Evolutionary conservation across 2,113 vertebrate species (phyloP).

Genomic region (Melospiza melodia): DNA sequence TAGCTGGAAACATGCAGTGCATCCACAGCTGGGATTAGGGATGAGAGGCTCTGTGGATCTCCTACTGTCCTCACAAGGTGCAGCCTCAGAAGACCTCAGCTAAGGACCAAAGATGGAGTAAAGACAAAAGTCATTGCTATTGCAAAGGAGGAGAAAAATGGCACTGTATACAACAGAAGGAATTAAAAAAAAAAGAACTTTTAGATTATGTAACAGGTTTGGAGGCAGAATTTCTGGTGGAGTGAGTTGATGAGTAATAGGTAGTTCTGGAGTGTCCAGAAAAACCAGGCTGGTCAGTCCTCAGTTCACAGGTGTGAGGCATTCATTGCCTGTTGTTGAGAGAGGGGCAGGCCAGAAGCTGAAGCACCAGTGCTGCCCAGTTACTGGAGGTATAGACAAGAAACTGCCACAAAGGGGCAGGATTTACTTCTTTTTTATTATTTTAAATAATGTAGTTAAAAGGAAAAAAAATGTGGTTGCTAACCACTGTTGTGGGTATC

Average conservation of each 20-base stretch:
- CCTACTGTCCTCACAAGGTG: background rate
- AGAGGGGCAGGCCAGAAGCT: background rate
- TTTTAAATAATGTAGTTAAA: background rate
- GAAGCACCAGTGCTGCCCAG: background rate
- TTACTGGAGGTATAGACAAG: background rate
- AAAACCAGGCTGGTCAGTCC: background rate
- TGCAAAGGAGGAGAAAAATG: background rate
- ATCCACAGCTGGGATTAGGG: background rate
- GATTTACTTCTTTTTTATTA: slow-evolving; percentile 7
- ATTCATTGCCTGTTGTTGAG: background rate
- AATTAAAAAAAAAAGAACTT: background rate
- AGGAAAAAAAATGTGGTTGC: background rate
- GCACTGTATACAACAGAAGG: background rate
- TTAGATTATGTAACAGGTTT: background rate
- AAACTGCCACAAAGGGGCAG: slow-evolving; percentile 49
- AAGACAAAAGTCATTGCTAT: background rate
- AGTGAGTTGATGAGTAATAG: background rate
- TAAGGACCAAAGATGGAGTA: background rate
- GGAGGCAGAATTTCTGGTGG: background rate
- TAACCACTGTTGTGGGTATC: background rate
- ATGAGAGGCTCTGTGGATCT: background rate
- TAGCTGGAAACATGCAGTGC: background rate
- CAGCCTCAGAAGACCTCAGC: background rate
- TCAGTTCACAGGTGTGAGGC: background rate
- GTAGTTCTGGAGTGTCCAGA: background rate